These are phyloP conservation scores for Sylvilagus bachmani DNA, from an alignment of 2,113 vertebrate species.

Conservation along the genomic window DNA sequence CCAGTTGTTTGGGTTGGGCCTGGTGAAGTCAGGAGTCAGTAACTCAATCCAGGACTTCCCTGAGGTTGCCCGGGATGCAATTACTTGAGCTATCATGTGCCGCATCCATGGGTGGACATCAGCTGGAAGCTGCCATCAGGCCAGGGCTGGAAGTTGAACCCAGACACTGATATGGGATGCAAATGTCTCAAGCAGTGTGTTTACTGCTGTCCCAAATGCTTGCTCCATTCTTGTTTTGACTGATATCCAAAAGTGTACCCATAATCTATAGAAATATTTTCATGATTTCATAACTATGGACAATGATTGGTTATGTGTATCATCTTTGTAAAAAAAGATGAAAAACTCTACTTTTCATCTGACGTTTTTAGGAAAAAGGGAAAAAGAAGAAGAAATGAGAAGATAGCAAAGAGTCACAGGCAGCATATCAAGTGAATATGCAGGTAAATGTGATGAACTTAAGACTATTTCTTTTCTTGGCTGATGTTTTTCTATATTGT, in stretches of 20 bases:
- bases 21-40: no score
- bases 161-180: no score
- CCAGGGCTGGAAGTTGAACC: no score
- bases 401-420: neutral
- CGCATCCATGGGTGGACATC: no score
- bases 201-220: no score
- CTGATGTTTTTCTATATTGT: neutral
- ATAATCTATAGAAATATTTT: neutral
- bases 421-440: neutral
- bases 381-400: neutral
- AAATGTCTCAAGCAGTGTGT: no score
- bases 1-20: no score
- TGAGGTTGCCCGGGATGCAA: no score
- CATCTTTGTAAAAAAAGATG: constrained; percentile 14
- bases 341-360: neutral
- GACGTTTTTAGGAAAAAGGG: neutral
- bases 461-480: neutral
- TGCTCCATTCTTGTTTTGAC: neutral
- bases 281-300: neutral
- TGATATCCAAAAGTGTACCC: neutral
- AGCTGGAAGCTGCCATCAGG: no score
- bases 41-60: no score
- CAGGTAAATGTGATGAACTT: neutral
- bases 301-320: neutral
- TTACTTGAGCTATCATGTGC: no score